Evolutionary conservation across 92 coral and sea anemone species (phyloP), one percentile per base, ranked within the genome.

Genomic region (Palythoa heliodiscus): DNA sequence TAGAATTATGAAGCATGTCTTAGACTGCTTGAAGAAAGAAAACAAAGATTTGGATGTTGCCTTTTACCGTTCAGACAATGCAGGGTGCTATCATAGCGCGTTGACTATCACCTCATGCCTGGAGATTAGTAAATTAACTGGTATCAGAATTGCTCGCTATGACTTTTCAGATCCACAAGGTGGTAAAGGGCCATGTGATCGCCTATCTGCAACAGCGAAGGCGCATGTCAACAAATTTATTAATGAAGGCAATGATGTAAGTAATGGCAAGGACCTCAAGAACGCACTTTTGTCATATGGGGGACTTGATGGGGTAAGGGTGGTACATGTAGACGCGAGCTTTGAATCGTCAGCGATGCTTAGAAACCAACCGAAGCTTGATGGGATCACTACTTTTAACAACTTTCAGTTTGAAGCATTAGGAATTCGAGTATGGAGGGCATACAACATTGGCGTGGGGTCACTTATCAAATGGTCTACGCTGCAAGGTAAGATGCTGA

Each of bases 11-110:
- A 52, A 63, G 25, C 55, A 52, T 53, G 85, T 80, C 14, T 54
- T 80, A 61, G 71, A 80, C 72, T 71, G 71, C 24, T 66, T 80
- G 70, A 60, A 25, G 53, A 11, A 69, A 40, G 85, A 80, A 15
- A 80, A 52, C 47, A 20, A 63, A 61, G 85, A 53, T 38, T 40
- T 80, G n/a, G 37, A 80, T 13, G 3, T 52, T 12, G 71, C 54
- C 14, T 38, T 58, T 66, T 64, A 63, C 66, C 74, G 54, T 61
- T 86, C 79, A 53, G 89, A 79, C 75, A 87, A 87, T 86, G 81
- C 89, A 37, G 89, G 89, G 54, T 87, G 89, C 83, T 87, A 87
- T 82, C 89, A 87, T 69, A 87, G 89, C 78, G 86, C 75, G 38
- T 72, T 75, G 19, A 87, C 60, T 57, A 8, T 43, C 50, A 8